phyloP scores from a whole-genome alignment of 1,140 invertebrate genomes.

The Brachionus asplanchnoidis region DNA sequence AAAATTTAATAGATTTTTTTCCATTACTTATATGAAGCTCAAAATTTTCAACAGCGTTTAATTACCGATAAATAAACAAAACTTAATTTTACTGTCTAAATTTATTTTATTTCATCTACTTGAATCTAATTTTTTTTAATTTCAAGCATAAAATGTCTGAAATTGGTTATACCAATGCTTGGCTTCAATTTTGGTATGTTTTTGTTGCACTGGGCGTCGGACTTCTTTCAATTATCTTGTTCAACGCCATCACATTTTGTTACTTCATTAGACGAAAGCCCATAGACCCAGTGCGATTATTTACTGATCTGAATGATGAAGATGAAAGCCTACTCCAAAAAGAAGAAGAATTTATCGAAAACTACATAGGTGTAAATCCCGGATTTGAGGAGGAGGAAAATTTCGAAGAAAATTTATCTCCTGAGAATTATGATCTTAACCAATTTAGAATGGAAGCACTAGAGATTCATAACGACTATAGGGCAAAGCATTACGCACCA shows the following conservation, averaged over 20 bases:
- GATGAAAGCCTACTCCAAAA: neutral
- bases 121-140: neutral
- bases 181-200: slow-evolving; percentile 36
- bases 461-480: slow-evolving; percentile 44
- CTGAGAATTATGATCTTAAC: slow-evolving; percentile 8
- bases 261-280: slow-evolving; percentile 22
- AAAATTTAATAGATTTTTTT: neutral
- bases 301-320: neutral
- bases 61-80: slow-evolving; percentile 6
- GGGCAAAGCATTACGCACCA: slow-evolving; percentile 67
- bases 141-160: slow-evolving; percentile 12
- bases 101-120: neutral
- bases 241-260: slow-evolving; percentile 25
- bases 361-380: neutral
- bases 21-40: neutral
- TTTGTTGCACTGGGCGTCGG: slow-evolving; percentile 7
- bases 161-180: slow-evolving; percentile 3
- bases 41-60: neutral
- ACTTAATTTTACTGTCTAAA: neutral
- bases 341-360: neutral
- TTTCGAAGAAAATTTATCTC: neutral
- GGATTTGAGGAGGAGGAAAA: neutral
- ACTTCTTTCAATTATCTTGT: slow-evolving; percentile 19
- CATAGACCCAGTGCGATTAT: slow-evolving; percentile 1
- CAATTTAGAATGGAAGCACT: slow-evolving; percentile 40